These are phyloP conservation scores for Oryzias javanicus DNA, from an alignment of 2,113 vertebrate species.

Conservation along the genomic window DNA sequence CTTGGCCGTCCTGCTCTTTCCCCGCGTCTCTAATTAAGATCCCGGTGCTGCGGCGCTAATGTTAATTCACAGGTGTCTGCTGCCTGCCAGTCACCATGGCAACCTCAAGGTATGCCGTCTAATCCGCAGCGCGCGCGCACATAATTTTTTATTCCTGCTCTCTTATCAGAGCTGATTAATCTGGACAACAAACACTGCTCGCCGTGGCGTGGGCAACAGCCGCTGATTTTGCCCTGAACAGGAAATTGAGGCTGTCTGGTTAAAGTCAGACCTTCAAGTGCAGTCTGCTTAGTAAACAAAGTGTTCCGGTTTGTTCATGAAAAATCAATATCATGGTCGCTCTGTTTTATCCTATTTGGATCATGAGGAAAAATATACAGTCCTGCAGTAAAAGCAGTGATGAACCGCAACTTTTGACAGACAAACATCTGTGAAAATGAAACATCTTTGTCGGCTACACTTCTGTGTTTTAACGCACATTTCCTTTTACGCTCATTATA, in stretches of 20 bases:
- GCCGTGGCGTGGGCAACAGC: constrained; percentile 18
- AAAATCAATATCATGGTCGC: constrained; percentile 15
- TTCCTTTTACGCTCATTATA: too few relatives aligned
- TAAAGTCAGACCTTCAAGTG: constrained; percentile 44
- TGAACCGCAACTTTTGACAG: too few relatives aligned
- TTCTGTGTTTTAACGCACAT: too few relatives aligned
- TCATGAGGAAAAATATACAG: not conserved
- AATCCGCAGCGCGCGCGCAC: constrained; percentile 51
- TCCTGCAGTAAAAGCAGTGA: too few relatives aligned
- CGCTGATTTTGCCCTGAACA: constrained; percentile 34
- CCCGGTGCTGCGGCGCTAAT: constrained; percentile 59
- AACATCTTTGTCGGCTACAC: too few relatives aligned
- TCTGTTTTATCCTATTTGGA: not conserved
- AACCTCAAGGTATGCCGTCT: constrained; percentile 72
- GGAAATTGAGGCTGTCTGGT: constrained; percentile 43
- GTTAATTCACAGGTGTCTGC: constrained; percentile 82
- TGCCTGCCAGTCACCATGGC: constrained; percentile 72
- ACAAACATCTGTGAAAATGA: too few relatives aligned
- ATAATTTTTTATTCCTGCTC: constrained; percentile 10
- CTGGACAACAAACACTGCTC: constrained; percentile 59
- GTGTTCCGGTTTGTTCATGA: constrained; percentile 29
- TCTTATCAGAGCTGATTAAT: constrained; percentile 71
- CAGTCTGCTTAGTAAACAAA: constrained; percentile 36
- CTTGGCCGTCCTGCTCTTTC: constrained; percentile 40
- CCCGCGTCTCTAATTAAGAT: constrained; percentile 74